These are phyloP conservation scores for Rotaria magnacalcarata DNA, from an alignment of 2,888 invertebrate species.

Conservation along the genomic window DNA sequence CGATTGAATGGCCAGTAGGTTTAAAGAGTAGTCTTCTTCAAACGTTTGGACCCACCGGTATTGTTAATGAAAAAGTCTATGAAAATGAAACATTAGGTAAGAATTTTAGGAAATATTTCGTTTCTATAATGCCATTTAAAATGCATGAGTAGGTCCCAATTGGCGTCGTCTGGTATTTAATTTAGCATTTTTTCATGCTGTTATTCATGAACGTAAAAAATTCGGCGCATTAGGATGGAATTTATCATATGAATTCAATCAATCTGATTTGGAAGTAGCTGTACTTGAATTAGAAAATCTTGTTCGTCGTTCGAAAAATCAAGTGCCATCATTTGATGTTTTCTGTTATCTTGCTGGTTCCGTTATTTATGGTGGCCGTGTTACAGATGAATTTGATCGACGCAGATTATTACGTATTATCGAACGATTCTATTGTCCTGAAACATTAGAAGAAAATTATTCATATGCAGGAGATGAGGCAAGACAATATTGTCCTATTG, in stretches of 20 bases:
- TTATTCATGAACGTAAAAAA: conserved; percentile 58
- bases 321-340: conserved; percentile 56
- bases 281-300: conserved; percentile 55
- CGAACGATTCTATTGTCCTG: conserved; percentile 53
- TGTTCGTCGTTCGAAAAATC: conserved; percentile 51
- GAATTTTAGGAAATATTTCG: background rate
- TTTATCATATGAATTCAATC: conserved; percentile 59
- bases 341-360: conserved; percentile 57
- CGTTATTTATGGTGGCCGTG: conserved; percentile 58
- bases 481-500: conserved; percentile 28
- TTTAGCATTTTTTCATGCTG: conserved; percentile 58
- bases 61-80: conserved; percentile 53
- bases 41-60: conserved; percentile 55
- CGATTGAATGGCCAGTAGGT: conserved; percentile 57
- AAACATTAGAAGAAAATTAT: conserved; percentile 52
- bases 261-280: conserved; percentile 59
- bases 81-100: conserved; percentile 49
- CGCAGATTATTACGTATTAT: conserved; percentile 56
- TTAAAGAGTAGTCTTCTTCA: conserved; percentile 56
- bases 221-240: conserved; percentile 59
- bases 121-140: background rate
- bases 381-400: conserved; percentile 58
- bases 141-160: conserved; percentile 48
- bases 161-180: conserved; percentile 56
- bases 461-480: conserved; percentile 53